phyloP scores from a whole-genome alignment of 1,140 invertebrate species.

The Elymnias hypermnestra region DNA sequence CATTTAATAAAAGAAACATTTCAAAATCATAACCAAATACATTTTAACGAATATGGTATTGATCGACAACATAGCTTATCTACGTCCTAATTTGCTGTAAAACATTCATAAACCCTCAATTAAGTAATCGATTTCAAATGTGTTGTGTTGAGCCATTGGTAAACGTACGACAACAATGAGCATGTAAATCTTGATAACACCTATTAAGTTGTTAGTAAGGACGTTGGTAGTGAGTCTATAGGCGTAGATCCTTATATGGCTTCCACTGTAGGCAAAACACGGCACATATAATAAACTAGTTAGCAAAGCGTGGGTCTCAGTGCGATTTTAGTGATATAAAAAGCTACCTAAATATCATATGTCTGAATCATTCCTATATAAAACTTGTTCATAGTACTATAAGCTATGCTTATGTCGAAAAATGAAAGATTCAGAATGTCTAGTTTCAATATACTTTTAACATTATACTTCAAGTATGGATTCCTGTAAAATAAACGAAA shows the following conservation, averaged over 20 bases:
- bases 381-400: background rate
- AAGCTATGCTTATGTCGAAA: background rate
- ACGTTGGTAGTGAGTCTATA: conserved; percentile 25
- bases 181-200: conserved; percentile 14
- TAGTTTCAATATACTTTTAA: no score
- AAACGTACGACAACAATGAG: background rate
- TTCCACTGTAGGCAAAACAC: conserved; percentile 30
- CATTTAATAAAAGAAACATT: no score
- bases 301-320: conserved; percentile 31
- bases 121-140: conserved; percentile 1
- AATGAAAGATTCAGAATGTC: no score
- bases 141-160: background rate
- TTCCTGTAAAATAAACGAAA: no score
- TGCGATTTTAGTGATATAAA: conserved; percentile 45
- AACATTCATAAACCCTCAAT: background rate
- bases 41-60: no score
- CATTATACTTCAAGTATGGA: no score
- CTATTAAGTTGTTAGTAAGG: conserved; percentile 19
- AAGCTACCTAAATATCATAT: conserved; percentile 32
- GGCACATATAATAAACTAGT: conserved; percentile 30
- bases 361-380: conserved; percentile 23
- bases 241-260: conserved; percentile 31
- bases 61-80: no score
- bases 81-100: no score
- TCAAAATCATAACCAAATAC: no score